Percentiles rank a stretch among this genome's conserved stretches.
These are phyloP conservation scores for Conistra vaccinii DNA, from an alignment of 2,888 invertebrate species.

Conservation along the genomic window DNA sequence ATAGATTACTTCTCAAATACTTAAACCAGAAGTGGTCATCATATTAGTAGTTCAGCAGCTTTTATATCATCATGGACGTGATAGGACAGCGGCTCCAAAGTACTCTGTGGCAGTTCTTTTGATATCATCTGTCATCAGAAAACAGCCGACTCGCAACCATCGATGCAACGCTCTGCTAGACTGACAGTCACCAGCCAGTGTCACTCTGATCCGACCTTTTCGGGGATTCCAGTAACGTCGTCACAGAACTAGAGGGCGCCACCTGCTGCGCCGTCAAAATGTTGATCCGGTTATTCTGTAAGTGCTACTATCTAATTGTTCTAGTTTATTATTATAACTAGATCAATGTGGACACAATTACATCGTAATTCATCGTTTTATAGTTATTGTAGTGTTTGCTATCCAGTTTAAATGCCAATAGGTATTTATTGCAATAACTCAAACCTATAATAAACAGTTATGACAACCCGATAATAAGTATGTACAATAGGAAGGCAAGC, in stretches of 20 bases:
- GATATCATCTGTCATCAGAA: neutral
- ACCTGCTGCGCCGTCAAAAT: neutral
- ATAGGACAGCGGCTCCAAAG: neutral
- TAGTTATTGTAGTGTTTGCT: constrained; percentile 10
- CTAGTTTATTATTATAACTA: constrained; percentile 27
- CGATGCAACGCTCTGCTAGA: too few relatives aligned
- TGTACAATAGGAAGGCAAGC: constrained; percentile 13
- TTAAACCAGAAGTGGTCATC: neutral
- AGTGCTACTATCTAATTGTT: constrained; percentile 19
- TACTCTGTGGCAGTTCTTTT: too few relatives aligned
- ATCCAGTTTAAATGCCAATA: constrained; percentile 33
- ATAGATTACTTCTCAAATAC: neutral
- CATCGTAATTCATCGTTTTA: constrained; percentile 37
- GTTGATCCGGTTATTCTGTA: neutral
- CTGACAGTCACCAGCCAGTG: too few relatives aligned
- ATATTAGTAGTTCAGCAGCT: neutral
- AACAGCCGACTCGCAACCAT: too few relatives aligned
- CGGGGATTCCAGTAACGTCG: neutral
- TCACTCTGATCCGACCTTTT: neutral
- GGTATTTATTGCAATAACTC: constrained; percentile 47
- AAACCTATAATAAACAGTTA: constrained; percentile 35
- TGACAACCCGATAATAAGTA: constrained; percentile 39
- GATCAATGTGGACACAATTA: constrained; percentile 29
- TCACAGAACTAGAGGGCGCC: neutral
- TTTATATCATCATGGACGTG: neutral